phyloP scores from a whole-genome alignment of 2,888 invertebrate genomes.

The Theretra japonica region DNA sequence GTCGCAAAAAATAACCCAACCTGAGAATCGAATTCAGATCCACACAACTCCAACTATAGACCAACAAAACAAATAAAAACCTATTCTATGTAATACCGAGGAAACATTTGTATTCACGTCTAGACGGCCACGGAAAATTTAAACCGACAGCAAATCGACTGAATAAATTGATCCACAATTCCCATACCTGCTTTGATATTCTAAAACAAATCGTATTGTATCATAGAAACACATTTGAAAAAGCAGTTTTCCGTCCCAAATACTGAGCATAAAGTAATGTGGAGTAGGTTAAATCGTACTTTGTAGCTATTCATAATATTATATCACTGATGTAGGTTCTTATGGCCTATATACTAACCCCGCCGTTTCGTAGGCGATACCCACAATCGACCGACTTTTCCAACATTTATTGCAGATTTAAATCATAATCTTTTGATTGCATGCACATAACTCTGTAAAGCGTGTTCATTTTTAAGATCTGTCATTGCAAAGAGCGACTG shows the following conservation, averaged over 20 bases:
- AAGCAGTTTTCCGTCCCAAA: neutral
- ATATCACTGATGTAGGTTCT: constrained; percentile 7
- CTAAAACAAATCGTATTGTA: neutral
- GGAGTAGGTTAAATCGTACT: constrained; percentile 21
- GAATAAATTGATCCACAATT: constrained; percentile 18
- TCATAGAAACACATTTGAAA: too few species aligned
- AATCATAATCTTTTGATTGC: constrained; percentile 7
- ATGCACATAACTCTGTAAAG: too few species aligned
- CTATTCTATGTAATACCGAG: neutral
- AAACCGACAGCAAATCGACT: constrained; percentile 7
- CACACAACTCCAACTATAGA: too few species aligned
- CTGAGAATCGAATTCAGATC: too few species aligned
- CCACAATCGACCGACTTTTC: constrained; percentile 12
- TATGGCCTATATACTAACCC: neutral
- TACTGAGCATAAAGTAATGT: neutral
- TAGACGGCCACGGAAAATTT: constrained; percentile 16
- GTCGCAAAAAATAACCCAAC: too few species aligned
- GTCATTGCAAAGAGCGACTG: too few species aligned
- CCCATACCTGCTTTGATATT: constrained; percentile 10
- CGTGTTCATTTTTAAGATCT: too few species aligned
- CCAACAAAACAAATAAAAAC: too few species aligned
- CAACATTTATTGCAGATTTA: neutral
- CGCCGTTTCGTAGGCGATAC: constrained; percentile 12
- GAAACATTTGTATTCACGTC: constrained; percentile 12
- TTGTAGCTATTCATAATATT: constrained; percentile 14